Evolutionary conservation across 2,797 vertebrate species (phyloP), one percentile per base, ranked within the genome.

Genomic region (Poeciliopsis gracilis): DNA sequence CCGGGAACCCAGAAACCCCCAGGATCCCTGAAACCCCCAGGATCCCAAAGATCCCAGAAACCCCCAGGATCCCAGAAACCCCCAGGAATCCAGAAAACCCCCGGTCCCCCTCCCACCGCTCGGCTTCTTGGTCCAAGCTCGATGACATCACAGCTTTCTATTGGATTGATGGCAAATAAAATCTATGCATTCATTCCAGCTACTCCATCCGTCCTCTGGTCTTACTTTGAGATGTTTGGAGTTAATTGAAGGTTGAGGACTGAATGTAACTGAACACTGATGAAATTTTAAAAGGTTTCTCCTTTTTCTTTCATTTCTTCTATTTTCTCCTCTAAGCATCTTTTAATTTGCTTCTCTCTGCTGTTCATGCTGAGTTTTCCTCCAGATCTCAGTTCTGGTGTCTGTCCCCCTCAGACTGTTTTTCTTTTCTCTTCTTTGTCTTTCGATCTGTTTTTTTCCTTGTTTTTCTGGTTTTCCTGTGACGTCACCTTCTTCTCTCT

Each of bases 381-480:
- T 91, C 78, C 78, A 90, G 85, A 85, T 79, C 81, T 78, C 67
- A 73, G 81, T 90, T 86, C 89, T 75, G 77, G 47, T 76, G 76
- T 79, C 77, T 73, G 53, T 87, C 85, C 78, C 80, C 70, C 79
- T 83, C 88, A 89, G 90, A 91, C 91, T 92, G 91, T 86, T 82
- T 89, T 82, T 80, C 47, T 47, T 47, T 77, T 81, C 74, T 80
- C 25, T 82, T 33, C 82, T 77, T 78, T 91, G 91, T 91, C 89
- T 94, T 93, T 89, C 92, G 91, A 93, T 93, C 90, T 87, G 93
- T 86, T 93, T 86, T 73, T 86, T 70, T 75, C 74, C 90, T 92
- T 92, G 91, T 92, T 93, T 93, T 92, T 92, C 89, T 89, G 75
- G 67, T 80, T 78, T 77, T 70, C 75, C 77, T 61, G 28, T 66